Evolutionary conservation across 2,797 vertebrate genomes (phyloP).

Genomic region (Tapera naevia): DNA sequence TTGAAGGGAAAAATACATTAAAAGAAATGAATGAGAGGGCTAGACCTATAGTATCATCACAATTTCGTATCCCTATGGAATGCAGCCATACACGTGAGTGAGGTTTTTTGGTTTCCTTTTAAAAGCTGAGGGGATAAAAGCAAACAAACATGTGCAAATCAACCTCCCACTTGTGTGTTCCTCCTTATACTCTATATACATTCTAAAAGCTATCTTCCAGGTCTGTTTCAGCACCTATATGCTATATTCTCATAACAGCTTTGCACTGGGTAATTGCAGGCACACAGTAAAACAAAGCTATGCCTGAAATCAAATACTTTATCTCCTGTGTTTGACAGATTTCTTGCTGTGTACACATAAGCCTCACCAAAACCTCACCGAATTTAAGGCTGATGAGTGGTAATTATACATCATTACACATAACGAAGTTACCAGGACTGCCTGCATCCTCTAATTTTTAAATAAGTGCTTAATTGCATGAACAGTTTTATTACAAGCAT

Average conservation of each 20-base stretch:
- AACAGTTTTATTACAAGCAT: background rate
- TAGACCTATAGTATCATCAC: background rate
- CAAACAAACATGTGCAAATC: background rate
- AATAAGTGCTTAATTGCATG: background rate
- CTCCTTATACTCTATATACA: background rate
- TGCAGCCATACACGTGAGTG: background rate
- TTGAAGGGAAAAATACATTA: background rate
- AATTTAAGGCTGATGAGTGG: background rate
- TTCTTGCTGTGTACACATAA: background rate
- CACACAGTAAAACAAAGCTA: background rate
- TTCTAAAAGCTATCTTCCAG: no score
- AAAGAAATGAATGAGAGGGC: background rate
- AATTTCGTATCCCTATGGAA: background rate
- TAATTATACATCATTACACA: background rate
- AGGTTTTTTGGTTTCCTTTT: background rate
- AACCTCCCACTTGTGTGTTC: background rate
- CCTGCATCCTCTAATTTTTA: background rate
- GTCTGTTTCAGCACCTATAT: accelerated
- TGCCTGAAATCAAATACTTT: background rate
- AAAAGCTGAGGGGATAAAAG: background rate
- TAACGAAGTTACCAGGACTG: background rate
- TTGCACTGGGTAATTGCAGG: background rate
- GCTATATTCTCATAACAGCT: background rate
- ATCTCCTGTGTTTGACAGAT: accelerated
- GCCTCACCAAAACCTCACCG: background rate